A percentile compares a stretch with the other conserved stretches of the same genome.
These are phyloP conservation scores for Hoplostethus atlanticus DNA, from an alignment of 2,797 vertebrate genomes.

Conservation along the genomic window DNA sequence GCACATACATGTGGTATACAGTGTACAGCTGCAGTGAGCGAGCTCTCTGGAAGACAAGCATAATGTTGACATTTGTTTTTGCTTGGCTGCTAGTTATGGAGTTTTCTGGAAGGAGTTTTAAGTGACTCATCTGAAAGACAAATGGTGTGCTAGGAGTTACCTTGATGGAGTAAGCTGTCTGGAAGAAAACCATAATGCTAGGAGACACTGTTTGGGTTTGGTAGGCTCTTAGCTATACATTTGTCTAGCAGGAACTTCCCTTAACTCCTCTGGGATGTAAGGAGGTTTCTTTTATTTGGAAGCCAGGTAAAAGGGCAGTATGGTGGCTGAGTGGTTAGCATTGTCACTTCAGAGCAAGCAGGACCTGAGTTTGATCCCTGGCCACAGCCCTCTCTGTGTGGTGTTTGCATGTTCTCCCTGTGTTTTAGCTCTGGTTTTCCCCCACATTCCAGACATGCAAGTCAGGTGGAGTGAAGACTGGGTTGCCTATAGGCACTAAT, in stretches of 20 bases:
- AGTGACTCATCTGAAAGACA: conserved; percentile 46
- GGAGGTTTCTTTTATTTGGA: conserved; percentile 23
- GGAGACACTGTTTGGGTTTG: conserved; percentile 23
- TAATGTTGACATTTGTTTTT: conserved; percentile 52
- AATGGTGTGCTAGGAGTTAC: conserved; percentile 39
- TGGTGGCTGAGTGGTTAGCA: background rate
- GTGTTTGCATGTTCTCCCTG: no score
- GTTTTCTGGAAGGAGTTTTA: conserved; percentile 46
- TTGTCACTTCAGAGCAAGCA: no score
- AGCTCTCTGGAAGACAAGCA: conserved; percentile 38
- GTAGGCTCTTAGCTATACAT: conserved; percentile 56
- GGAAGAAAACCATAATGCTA: no score
- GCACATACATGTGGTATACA: conserved; percentile 25
- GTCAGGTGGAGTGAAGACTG: conserved; percentile 10
- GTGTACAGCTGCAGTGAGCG: conserved; percentile 48
- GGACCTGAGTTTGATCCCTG: no score
- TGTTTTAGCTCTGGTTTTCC: no score
- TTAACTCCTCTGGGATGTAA: conserved; percentile 43
- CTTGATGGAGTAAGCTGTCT: conserved; percentile 53
- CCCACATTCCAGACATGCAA: background rate
- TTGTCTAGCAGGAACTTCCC: conserved; percentile 36
- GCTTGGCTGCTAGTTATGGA: conserved; percentile 35
- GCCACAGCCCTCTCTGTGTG: no score
- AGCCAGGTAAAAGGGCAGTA: background rate
- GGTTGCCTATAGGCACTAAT: conserved; percentile 7